phyloP scores from a whole-genome alignment of 2,888 invertebrate genomes.

The Thelaira solivaga region DNA sequence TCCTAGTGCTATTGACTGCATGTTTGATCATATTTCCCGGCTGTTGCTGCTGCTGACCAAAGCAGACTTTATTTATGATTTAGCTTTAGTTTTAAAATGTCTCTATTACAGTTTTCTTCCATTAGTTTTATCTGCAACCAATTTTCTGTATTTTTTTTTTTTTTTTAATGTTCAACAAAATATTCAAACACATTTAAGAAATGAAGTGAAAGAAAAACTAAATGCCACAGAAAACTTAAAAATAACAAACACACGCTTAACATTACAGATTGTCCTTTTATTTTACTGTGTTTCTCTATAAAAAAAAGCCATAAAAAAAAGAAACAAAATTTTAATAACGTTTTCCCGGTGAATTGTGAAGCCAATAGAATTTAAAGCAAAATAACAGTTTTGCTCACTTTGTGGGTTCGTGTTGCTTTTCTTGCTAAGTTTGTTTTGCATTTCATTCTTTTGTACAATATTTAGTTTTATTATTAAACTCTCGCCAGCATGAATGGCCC shows the following conservation, averaged over 20 bases:
- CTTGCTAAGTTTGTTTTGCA: constrained; percentile 2
- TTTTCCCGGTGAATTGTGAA: not conserved
- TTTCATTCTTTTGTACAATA: constrained; percentile 35
- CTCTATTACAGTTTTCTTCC: constrained; percentile 31
- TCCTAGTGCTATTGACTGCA: not conserved
- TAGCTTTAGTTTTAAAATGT: constrained; percentile 68
- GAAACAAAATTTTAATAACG: constrained; percentile 26
- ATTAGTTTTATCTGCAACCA: constrained; percentile 16
- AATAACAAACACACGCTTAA: not conserved
- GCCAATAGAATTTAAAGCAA: constrained; percentile 16
- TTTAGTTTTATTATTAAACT: constrained; percentile 55
- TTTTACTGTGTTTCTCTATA: too few relatives aligned
- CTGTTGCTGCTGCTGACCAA: constrained; percentile 54
- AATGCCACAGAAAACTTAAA: not conserved
- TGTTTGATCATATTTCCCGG: not conserved
- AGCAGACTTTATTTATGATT: constrained; percentile 70
- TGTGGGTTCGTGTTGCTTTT: constrained; percentile 12
- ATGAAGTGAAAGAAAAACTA: not conserved
- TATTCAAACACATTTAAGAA: constrained; percentile 39
- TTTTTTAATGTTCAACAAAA: constrained; percentile 39
- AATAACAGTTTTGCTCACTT: too few relatives aligned
- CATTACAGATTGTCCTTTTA: constrained; percentile 70
- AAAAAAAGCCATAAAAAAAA: too few relatives aligned
- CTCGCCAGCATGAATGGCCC: constrained; percentile 68
- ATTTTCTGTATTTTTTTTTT: not conserved